phyloP scores from a whole-genome alignment of 2,888 invertebrate species.

The Ischnura elegans region DNA sequence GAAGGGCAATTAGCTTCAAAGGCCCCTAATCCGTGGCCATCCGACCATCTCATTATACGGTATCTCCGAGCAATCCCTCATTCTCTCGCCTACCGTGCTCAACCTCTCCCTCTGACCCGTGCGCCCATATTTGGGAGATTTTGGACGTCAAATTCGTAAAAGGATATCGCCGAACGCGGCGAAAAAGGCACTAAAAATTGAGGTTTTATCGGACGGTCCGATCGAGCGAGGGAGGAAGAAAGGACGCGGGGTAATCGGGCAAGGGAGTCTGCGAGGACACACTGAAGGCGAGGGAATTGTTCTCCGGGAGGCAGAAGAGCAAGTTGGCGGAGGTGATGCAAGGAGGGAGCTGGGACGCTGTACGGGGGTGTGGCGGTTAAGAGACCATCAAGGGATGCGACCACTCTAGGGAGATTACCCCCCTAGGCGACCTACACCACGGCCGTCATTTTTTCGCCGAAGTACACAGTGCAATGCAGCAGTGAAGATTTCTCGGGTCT shows the following conservation, averaged over 20 bases:
- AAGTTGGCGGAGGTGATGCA: not conserved
- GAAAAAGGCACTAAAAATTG: conserved; percentile 50
- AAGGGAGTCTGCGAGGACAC: no score
- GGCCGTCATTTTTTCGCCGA: no score
- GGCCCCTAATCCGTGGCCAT: conserved; percentile 6
- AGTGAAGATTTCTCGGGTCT: no score
- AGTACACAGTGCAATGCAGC: no score
- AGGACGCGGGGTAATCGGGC: not conserved
- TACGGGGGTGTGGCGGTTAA: not conserved
- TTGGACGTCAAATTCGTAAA: conserved; percentile 43
- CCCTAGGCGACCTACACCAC: no score
- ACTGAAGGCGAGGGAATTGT: not conserved
- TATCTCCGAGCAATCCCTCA: not conserved
- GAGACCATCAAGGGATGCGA: not conserved
- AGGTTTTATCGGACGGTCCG: conserved; percentile 44
- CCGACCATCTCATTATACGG: not conserved
- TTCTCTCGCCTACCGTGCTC: not conserved
- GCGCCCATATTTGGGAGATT: conserved; percentile 11
- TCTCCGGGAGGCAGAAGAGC: not conserved
- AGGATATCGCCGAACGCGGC: conserved; percentile 51
- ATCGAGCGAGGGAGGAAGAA: conserved; percentile 1
- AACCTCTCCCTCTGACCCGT: not conserved
- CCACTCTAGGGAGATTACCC: not conserved
- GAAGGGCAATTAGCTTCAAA: conserved; percentile 31
- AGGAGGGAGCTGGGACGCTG: not conserved